These are phyloP conservation scores for Pseudolaguvia tuberculata DNA, from an alignment of 2,113 vertebrate genomes.

Conservation along the genomic window DNA sequence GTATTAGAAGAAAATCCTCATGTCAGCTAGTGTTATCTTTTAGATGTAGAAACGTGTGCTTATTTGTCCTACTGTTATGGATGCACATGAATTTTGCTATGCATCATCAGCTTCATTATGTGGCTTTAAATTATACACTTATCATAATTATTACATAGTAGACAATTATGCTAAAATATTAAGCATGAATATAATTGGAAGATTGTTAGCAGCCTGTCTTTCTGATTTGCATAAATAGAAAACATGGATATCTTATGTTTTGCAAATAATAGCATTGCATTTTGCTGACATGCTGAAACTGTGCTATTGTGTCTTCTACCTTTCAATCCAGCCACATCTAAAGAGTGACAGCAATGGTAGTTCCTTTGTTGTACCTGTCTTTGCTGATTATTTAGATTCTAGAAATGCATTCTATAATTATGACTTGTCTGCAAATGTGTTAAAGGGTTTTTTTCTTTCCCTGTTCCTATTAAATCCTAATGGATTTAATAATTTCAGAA, in stretches of 20 bases:
- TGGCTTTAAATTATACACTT: not conserved
- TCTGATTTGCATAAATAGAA: constrained; percentile 20
- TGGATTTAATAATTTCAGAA: constrained; percentile 51
- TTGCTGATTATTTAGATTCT: not conserved
- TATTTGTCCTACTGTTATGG: not conserved
- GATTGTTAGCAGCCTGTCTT: not conserved
- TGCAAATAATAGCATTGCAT: not conserved
- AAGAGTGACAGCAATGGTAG: not conserved
- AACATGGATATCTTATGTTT: constrained; percentile 2
- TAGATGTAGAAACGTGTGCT: constrained; percentile 23
- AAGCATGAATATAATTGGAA: not conserved
- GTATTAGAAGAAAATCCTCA: constrained; percentile 41
- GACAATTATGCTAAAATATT: not conserved
- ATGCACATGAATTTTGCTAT: not conserved
- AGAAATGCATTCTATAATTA: constrained; percentile 2
- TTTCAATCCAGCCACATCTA: not conserved
- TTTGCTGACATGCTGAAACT: constrained; percentile 10
- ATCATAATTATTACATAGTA: not conserved
- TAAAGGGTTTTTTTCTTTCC: constrained; percentile 34
- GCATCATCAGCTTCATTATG: not conserved
- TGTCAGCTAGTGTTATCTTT: constrained; percentile 58
- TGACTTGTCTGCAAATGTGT: not conserved
- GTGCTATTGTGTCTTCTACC: not conserved
- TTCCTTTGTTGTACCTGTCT: not conserved
- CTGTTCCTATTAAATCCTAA: constrained; percentile 54